Evolutionary conservation across 1,140 invertebrate species (phyloP).

Genomic region (Macrocentrus cingulum): DNA sequence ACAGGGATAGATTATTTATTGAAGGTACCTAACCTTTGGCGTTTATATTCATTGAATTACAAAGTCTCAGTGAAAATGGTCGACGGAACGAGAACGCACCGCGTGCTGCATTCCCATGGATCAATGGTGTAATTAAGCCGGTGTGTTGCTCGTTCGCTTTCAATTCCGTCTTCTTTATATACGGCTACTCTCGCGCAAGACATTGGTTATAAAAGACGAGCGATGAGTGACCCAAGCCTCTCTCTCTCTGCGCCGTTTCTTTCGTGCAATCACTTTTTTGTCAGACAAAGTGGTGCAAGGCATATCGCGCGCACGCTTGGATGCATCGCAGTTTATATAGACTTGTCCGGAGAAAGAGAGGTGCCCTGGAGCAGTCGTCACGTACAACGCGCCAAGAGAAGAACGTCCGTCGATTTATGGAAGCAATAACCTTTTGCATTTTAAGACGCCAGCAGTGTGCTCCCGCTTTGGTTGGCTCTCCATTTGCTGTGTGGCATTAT

Average conservation of each 20-base stretch:
- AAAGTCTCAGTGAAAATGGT: constrained; percentile 3
- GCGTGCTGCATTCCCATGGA: constrained; percentile 16
- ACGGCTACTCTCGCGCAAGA: neutral
- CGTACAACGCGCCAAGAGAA: constrained; percentile 10
- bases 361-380: constrained; percentile 22
- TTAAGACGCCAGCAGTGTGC: constrained; percentile 14
- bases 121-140: constrained; percentile 25
- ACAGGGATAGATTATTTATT: constrained; percentile 27
- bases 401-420: constrained; percentile 42
- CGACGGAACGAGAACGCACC: constrained; percentile 27
- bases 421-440: constrained; percentile 46
- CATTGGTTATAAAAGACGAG: constrained; percentile 12
- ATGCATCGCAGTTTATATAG: constrained; percentile 18
- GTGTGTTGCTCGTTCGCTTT: constrained; percentile 16
- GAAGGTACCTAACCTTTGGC: neutral
- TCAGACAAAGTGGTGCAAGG: constrained; percentile 21
- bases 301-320: constrained; percentile 29
- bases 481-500: neutral
- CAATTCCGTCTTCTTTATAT: constrained; percentile 12
- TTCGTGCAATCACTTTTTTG: constrained; percentile 13
- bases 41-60: neutral
- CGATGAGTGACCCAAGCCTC: constrained; percentile 5
- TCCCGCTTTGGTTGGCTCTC: constrained; percentile 13
- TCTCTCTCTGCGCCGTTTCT: neutral
- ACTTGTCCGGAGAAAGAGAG: constrained; percentile 9